These are phyloP conservation scores for Asbolus verrucosus DNA, from an alignment of 1,140 invertebrate genomes.

Conservation along the genomic window DNA sequence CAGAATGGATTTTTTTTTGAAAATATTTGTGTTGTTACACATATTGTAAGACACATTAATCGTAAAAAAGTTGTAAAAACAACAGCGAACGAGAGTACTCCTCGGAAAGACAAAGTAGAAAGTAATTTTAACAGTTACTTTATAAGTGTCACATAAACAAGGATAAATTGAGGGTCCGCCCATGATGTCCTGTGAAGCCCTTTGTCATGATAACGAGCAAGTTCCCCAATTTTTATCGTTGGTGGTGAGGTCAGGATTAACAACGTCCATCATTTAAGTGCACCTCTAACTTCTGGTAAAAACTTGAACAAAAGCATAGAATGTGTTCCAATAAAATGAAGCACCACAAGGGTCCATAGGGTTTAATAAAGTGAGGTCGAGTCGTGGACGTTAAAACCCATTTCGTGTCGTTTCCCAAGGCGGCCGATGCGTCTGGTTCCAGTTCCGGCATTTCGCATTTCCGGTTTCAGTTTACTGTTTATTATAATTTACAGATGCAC, in stretches of 20 bases:
- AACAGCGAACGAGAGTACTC: too few species aligned
- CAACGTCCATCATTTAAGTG: neutral
- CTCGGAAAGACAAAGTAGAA: too few species aligned
- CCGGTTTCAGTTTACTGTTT: neutral
- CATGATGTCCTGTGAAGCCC: too few species aligned
- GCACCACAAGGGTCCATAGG: slow-evolving; percentile 28
- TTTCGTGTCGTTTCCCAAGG: slow-evolving; percentile 31
- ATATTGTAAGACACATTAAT: too few species aligned
- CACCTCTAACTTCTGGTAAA: slow-evolving; percentile 18
- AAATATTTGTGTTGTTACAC: too few species aligned
- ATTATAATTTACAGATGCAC: too few species aligned
- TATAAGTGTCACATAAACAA: too few species aligned
- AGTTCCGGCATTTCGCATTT: slow-evolving; percentile 2
- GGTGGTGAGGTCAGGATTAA: neutral
- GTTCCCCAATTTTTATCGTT: neutral
- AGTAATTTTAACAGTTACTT: too few species aligned
- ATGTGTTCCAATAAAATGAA: slow-evolving; percentile 27
- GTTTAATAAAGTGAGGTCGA: slow-evolving; percentile 30
- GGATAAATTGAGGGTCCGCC: too few species aligned
- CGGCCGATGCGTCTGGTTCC: slow-evolving; percentile 8
- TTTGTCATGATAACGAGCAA: slow-evolving; percentile 4
- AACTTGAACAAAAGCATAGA: slow-evolving; percentile 13
- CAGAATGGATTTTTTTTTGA: too few species aligned
- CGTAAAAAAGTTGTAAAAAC: too few species aligned
- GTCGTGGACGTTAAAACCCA: slow-evolving; percentile 25